A percentile compares a stretch with the other conserved stretches of the same genome.
Conservation (phyloP, 2,113 vertebrate genomes). For the Notothenia coriiceps region DNA sequence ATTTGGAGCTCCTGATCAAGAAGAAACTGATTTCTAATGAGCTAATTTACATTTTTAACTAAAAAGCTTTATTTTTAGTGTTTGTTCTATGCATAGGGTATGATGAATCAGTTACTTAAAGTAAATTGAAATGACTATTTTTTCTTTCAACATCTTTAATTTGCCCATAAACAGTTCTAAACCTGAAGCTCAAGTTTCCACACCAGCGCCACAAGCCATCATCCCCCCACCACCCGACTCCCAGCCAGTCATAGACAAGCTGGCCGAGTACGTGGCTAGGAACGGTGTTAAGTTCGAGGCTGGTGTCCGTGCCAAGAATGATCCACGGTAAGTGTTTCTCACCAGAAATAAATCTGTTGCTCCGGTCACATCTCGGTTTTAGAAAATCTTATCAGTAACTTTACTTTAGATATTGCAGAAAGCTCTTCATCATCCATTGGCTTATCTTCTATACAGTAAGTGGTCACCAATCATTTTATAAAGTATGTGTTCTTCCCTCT, state of each 20-base stretch:
- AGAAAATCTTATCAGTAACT: constrained; percentile 29
- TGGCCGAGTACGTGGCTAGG: constrained; percentile 95
- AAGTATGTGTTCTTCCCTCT: constrained; percentile 37
- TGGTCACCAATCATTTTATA: constrained; percentile 20
- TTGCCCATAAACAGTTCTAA: constrained; percentile 52
- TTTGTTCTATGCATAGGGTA: background rate
- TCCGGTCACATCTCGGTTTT: constrained; percentile 13
- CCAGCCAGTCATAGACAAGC: constrained; percentile 98
- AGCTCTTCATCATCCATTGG: constrained; percentile 33
- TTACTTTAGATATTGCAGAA: constrained; percentile 12
- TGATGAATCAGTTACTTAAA: background rate
- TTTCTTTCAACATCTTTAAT: background rate
- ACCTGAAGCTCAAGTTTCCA: constrained; percentile 51
- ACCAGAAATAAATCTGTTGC: constrained; percentile 32
- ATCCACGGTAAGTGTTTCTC: constrained; percentile 89
- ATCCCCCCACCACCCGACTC: constrained; percentile 97
- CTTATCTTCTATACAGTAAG: constrained; percentile 34
- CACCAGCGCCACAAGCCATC: constrained; percentile 82
- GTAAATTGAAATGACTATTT: background rate
- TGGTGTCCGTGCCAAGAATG: constrained; percentile 96
- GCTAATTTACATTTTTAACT: background rate
- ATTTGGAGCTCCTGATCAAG: background rate
- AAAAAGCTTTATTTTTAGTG: background rate
- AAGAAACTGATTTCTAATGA: background rate
- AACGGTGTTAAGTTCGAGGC: constrained; percentile 97